A percentile compares a stretch with the other conserved stretches of the same genome.
Evolutionary conservation across 2,113 vertebrate genomes (phyloP).

Genomic region (Hippolais icterina): DNA sequence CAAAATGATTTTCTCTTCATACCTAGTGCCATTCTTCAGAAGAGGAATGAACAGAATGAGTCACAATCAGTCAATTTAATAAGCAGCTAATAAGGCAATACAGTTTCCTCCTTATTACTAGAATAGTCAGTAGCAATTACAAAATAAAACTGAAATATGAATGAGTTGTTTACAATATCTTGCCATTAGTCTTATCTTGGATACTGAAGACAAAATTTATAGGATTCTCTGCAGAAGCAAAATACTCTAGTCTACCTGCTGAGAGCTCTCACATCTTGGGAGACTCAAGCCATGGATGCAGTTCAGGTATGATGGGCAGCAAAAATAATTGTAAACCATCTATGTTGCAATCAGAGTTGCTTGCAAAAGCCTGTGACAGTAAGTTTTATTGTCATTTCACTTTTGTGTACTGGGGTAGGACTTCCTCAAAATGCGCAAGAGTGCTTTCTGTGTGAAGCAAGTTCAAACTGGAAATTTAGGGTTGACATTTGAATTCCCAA

Average conservation of each 20-base stretch:
- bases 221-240: not conserved
- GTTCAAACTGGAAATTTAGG: not conserved
- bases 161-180: not conserved
- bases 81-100: not conserved
- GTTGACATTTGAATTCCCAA: not conserved
- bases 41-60: not conserved
- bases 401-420: not conserved
- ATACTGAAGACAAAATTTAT: not conserved
- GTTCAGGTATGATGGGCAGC: not conserved
- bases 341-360: not conserved
- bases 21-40: not conserved
- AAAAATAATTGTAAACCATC: not conserved
- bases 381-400: not conserved
- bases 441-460: not conserved
- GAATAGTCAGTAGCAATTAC: not conserved
- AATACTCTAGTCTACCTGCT: not conserved
- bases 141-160: not conserved
- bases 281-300: not conserved
- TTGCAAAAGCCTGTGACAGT: not conserved
- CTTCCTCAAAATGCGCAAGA: not conserved
- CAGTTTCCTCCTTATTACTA: not conserved
- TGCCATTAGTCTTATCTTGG: not conserved
- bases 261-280: not conserved
- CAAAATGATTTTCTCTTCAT: not conserved
- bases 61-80: not conserved